Base-by-base conservation (phyloP, 2,797 vertebrate genomes). In the Trachurus trachurus region DNA sequence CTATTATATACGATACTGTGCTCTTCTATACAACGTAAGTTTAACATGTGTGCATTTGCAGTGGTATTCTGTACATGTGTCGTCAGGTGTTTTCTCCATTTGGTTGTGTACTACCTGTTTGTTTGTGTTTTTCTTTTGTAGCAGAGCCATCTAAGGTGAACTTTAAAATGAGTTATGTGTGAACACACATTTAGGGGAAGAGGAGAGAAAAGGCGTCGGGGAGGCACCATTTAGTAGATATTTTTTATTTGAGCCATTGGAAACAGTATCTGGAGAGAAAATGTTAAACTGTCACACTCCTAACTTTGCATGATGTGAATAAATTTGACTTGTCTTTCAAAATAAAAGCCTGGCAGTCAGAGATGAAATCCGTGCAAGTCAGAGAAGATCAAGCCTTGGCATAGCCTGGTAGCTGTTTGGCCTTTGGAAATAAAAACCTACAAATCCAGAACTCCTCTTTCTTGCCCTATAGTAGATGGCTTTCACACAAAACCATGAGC, bases 381-480 rank as follows among this genome's bases (percentile, higher is more conserved):
- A 45, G 56, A 68, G 69, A 45, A 45, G 9, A 75, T 57, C 11
- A 74, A 56, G 13, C 9, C 13, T 54, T 57, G 40, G 29, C 1
- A 0, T 42, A 59, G 45, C 13, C 2, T 57, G 1, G 13, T 39
- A 0, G 0, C 39, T 57, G 10, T 80, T 56, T 61, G 53, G 50
- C 54, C 16, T 63, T 44, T 63, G 50, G 40, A 63, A 39, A 78
- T 59, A 58, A 56, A 71, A 62, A 34, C 12, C 34, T 26, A 13
- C 9, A 52, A 71, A 74, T 69, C 31, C 58, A 66, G 4, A 70
- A 52, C 17, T 44, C 22, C 42, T 39, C 29, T 66, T 22, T 67
- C 9, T 78, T 52, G 16, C 57, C 21, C 9, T 26, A 26, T 19
- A 62, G 66, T 77, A 85, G 77, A 81, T 84, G 72, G 74, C 60